These are phyloP conservation scores for Puffinus mauretanicus DNA, from an alignment of 2,113 vertebrate species.

Conservation along the genomic window DNA sequence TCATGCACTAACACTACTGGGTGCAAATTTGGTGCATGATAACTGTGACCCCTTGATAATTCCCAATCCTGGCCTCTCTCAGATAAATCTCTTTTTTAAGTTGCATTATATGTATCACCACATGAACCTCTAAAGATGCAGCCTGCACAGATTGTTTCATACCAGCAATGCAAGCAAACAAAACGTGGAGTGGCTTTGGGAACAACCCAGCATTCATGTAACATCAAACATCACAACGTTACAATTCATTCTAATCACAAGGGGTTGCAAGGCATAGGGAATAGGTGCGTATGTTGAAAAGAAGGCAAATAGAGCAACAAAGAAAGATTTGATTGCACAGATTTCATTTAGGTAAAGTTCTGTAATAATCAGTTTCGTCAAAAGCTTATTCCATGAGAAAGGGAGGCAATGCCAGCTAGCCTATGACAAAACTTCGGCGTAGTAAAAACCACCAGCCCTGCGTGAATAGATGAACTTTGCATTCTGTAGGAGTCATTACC, in stretches of 20 bases:
- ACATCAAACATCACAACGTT: constrained; percentile 15
- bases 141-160: constrained; percentile 26
- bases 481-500: constrained; percentile 36
- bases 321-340: constrained; percentile 17
- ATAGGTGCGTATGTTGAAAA: neutral
- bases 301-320: constrained; percentile 23
- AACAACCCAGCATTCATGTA: constrained; percentile 28
- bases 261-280: constrained; percentile 30
- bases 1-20: constrained; percentile 5
- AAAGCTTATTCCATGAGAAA: constrained; percentile 21
- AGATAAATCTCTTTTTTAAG: neutral
- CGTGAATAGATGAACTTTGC: constrained; percentile 55
- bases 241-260: constrained; percentile 47
- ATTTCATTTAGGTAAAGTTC: constrained; percentile 26
- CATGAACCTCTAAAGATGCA: neutral
- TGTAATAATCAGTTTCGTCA: neutral
- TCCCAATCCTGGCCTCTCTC: constrained; percentile 46
- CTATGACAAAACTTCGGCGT: constrained; percentile 5
- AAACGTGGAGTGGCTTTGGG: constrained; percentile 7
- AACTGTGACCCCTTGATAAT: constrained; percentile 19
- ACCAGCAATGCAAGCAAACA: constrained; percentile 25
- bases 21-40: neutral
- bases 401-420: constrained; percentile 56
- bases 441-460: constrained; percentile 59
- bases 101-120: neutral